Conservation (phyloP, 1,140 invertebrate genomes). For the Trissolcus basalis region DNA sequence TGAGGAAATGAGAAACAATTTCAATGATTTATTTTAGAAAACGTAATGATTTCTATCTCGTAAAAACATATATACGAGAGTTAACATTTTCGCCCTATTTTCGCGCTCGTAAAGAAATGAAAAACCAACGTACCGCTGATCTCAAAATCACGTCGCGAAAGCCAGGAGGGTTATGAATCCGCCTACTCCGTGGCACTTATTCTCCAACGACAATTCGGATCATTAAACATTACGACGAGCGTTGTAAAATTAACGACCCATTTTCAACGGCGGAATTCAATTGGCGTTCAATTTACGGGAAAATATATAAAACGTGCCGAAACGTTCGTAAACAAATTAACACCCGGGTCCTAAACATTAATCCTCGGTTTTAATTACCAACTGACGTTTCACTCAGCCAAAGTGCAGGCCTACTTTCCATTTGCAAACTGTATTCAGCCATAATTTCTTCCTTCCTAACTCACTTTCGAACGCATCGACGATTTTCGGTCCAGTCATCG, state of each 20-base stretch:
- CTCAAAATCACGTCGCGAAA: not conserved
- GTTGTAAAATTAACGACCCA: slow-evolving; percentile 1
- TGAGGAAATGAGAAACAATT: too few relatives aligned
- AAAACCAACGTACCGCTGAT: not conserved
- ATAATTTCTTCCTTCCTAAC: slow-evolving; percentile 25
- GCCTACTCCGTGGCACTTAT: not conserved
- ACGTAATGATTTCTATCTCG: too few relatives aligned
- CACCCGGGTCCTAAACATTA: slow-evolving; percentile 34
- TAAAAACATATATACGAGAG: too few relatives aligned
- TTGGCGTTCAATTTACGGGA: not conserved
- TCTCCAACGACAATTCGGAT: not conserved
- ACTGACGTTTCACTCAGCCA: slow-evolving; percentile 37
- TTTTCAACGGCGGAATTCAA: not conserved
- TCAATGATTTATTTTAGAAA: too few relatives aligned
- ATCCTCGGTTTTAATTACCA: slow-evolving; percentile 47
- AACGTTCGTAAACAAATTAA: slow-evolving; percentile 20
- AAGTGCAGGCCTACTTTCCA: slow-evolving; percentile 54
- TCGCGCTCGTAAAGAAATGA: not conserved
- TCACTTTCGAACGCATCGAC: slow-evolving; percentile 56
- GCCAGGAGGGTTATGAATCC: not conserved
- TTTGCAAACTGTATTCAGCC: slow-evolving; percentile 32
- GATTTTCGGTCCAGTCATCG: slow-evolving; percentile 45
- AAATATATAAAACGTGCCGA: not conserved
- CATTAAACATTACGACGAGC: not conserved
- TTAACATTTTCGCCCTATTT: too few relatives aligned